Conservation (phyloP, 37 sponge, comb jelly and placozoan genomes). For the Bolinopsis microptera region DNA sequence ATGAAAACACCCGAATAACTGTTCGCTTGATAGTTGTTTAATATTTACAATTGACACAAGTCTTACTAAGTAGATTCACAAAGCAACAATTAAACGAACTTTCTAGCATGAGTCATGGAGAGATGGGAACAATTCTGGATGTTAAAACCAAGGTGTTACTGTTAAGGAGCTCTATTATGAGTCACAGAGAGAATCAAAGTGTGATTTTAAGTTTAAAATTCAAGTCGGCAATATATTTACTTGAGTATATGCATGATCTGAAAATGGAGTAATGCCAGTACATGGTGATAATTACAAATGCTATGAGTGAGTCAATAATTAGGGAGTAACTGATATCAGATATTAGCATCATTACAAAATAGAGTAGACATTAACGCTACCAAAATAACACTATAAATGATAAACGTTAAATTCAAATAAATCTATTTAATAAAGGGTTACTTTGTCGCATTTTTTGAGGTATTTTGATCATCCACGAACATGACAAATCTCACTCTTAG, state of each 20-base stretch:
- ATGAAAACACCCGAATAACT: not conserved
- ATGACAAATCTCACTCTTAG: not conserved
- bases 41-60: conserved; percentile 31
- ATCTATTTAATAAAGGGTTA: conserved; percentile 19
- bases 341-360: not conserved
- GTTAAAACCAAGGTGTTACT: not conserved
- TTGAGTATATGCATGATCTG: not conserved
- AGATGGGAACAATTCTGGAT: too few relatives aligned
- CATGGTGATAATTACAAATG: not conserved
- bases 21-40: conserved; percentile 11
- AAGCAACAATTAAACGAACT: not conserved
- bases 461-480: not conserved
- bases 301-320: not conserved
- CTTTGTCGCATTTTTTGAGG: not conserved
- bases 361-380: not conserved
- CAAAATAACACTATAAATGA: not conserved
- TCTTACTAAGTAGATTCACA: not conserved
- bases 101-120: not conserved
- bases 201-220: not conserved
- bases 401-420: conserved; percentile 64
- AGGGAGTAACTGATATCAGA: not conserved
- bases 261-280: not conserved
- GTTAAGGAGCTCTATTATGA: not conserved
- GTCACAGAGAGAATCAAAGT: not conserved
- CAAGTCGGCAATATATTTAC: not conserved